Conservation (phyloP, 2,797 vertebrate species). For the Podarcis siculus region DNA sequence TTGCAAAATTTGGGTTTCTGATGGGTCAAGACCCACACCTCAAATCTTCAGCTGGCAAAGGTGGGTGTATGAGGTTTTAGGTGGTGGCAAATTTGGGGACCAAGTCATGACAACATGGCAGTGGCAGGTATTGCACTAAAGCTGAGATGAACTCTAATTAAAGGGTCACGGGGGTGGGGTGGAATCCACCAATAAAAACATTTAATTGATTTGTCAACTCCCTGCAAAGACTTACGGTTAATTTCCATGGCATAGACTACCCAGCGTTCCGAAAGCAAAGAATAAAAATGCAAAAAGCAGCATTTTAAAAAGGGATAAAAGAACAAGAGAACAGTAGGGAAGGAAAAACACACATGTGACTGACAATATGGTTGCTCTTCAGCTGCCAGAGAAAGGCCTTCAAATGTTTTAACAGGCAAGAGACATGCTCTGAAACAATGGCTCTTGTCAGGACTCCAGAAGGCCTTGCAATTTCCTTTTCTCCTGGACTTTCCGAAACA, state of each 20-base stretch:
- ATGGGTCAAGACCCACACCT: neutral
- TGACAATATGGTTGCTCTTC: conserved; percentile 48
- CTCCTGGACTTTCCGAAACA: conserved; percentile 43
- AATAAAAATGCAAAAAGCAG: conserved; percentile 59
- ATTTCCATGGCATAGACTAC: conserved; percentile 99
- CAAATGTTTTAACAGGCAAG: conserved; percentile 37
- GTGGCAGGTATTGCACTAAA: neutral
- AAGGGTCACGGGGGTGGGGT: neutral
- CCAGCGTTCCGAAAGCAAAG: conserved; percentile 52
- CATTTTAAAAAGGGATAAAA: conserved; percentile 62
- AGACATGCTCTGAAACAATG: conserved; percentile 12
- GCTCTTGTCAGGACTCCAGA: conserved; percentile 36
- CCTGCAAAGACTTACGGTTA: conserved; percentile 90
- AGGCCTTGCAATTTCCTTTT: conserved; percentile 53
- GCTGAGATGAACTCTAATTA: neutral
- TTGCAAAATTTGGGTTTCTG: neutral
- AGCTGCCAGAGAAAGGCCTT: conserved; percentile 39
- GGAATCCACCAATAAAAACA: neutral
- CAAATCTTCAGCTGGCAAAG: neutral
- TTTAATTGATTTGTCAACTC: conserved; percentile 18
- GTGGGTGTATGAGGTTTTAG: neutral
- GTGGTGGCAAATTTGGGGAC: neutral
- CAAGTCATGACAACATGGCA: neutral
- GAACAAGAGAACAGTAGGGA: conserved; percentile 53
- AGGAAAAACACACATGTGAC: conserved; percentile 4